Evolutionary conservation across 1,140 invertebrate species (phyloP).

Genomic region (Pollicipes pollicipes): DNA sequence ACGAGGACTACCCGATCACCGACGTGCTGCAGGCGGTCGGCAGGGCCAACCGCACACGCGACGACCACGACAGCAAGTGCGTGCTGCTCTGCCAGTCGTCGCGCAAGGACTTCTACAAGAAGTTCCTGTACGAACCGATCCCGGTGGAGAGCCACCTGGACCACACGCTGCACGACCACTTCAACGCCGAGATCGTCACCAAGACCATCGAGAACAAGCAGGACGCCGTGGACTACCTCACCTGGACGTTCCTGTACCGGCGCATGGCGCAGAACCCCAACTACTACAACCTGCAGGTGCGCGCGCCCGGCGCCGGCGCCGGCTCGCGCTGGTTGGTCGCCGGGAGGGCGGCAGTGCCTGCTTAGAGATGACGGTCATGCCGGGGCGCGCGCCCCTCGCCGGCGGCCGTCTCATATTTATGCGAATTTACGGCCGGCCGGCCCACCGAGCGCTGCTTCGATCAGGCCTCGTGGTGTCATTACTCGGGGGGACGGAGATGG

Average conservation of each 20-base stretch:
- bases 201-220: constrained; percentile 99
- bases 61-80: constrained; percentile 88
- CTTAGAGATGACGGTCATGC: constrained; percentile 4
- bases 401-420: too few species aligned
- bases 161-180: constrained; percentile 94
- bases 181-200: constrained; percentile 98
- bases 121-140: constrained; percentile 91
- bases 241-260: constrained; percentile 97
- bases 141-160: constrained; percentile 82
- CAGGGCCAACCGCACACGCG: constrained; percentile 65
- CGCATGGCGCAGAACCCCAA: constrained; percentile 97
- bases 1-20: constrained; percentile 95
- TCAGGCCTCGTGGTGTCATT: too few species aligned
- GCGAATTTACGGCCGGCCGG: too few species aligned
- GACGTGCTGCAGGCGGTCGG: constrained; percentile 97
- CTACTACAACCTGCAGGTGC: constrained; percentile 85
- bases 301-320: too few species aligned
- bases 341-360: constrained; percentile 6
- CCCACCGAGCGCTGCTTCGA: too few species aligned
- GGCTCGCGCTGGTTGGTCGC: constrained; percentile 10
- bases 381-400: background rate
- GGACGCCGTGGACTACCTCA: constrained; percentile 97
- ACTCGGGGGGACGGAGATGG: too few species aligned
- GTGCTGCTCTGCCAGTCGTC: constrained; percentile 92
- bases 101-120: constrained; percentile 98